These are phyloP conservation scores for Barbus barbus DNA, from an alignment of 2,113 vertebrate genomes.

Conservation along the genomic window DNA sequence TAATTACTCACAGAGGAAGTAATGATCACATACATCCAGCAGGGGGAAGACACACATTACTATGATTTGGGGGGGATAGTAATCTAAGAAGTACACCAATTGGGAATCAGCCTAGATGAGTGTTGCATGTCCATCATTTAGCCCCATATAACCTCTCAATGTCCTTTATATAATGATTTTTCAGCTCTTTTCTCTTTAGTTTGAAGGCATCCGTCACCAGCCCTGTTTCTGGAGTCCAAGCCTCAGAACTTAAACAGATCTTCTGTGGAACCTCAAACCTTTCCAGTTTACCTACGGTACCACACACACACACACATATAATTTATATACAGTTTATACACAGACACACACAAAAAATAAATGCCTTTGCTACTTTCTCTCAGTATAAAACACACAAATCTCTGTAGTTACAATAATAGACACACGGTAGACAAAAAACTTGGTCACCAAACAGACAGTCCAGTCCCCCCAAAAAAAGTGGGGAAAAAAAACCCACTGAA, in stretches of 20 bases:
- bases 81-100: background rate
- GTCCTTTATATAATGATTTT: slow-evolving; percentile 91
- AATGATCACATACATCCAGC: slow-evolving; percentile 13
- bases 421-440: background rate
- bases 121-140: slow-evolving; percentile 73
- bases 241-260: slow-evolving; percentile 89
- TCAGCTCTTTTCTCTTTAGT: slow-evolving; percentile 94
- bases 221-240: slow-evolving; percentile 96
- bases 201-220: slow-evolving; percentile 98
- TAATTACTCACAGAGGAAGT: background rate
- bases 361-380: no score
- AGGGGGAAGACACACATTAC: slow-evolving; percentile 7
- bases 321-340: background rate
- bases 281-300: slow-evolving; percentile 87
- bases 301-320: background rate
- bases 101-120: background rate
- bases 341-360: background rate
- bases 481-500: background rate
- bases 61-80: background rate
- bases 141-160: slow-evolving; percentile 97
- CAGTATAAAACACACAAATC: no score
- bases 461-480: no score
- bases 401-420: background rate
- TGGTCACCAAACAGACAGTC: background rate
- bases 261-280: slow-evolving; percentile 94